Percentiles rank a stretch among this genome's conserved stretches.
Conservation (phyloP, 2,113 vertebrate species). For the Brachypodius melanocephalos region DNA sequence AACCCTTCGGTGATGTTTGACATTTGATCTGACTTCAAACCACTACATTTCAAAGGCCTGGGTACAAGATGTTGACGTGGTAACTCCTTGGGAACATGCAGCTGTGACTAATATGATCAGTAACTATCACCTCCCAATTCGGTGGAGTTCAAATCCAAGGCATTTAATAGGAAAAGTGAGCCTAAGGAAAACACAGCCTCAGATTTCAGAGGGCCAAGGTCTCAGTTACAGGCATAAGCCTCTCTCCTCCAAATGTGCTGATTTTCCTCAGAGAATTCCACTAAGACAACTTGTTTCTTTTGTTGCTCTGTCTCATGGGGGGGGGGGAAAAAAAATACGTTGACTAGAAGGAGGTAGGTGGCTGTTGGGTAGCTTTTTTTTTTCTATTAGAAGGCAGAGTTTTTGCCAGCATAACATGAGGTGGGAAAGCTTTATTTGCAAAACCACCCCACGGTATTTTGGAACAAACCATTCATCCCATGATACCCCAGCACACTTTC, state of each 20-base stretch:
- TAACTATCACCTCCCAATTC: neutral
- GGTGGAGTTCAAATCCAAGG: neutral
- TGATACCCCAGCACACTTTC: neutral
- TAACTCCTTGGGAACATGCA: slow-evolving; percentile 6
- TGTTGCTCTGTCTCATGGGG: neutral
- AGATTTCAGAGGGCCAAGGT: neutral
- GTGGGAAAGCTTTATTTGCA: neutral
- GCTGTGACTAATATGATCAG: slow-evolving; percentile 35
- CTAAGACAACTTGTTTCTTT: neutral
- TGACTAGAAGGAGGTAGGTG: neutral
- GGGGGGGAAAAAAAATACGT: neutral
- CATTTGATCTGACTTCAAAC: neutral
- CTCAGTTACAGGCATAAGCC: neutral
- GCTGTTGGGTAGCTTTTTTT: neutral
- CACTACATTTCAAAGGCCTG: neutral
- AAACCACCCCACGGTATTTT: neutral
- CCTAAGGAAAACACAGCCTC: slow-evolving; percentile 13
- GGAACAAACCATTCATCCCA: neutral
- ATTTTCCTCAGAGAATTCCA: neutral
- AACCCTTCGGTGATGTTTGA: neutral
- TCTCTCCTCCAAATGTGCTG: neutral
- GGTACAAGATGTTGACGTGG: neutral
- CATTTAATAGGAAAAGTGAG: slow-evolving; percentile 21
- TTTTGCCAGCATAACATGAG: neutral
- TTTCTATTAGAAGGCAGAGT: neutral